A percentile compares a stretch with the other conserved stretches of the same genome.
Conservation (phyloP, 2,888 invertebrate genomes). For the Hoplodrina ambigua region DNA sequence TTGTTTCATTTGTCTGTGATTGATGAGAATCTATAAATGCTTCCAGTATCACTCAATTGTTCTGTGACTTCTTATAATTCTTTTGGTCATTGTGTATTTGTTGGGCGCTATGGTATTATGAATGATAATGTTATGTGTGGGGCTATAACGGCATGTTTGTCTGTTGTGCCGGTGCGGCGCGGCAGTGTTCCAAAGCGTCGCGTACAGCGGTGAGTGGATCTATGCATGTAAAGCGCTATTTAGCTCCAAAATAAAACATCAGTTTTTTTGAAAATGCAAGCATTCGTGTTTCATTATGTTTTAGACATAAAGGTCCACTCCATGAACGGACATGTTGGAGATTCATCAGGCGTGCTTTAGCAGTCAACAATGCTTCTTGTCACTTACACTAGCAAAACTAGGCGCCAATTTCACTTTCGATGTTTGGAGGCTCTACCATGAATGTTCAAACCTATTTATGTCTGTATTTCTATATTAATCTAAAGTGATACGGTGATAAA, state of each 20-base stretch:
- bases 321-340: constrained; percentile 80
- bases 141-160: constrained; percentile 89
- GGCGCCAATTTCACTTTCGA: constrained; percentile 55
- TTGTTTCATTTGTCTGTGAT: constrained; percentile 43
- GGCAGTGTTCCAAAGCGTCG: constrained; percentile 98
- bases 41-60: constrained; percentile 30
- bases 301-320: constrained; percentile 74
- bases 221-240: constrained; percentile 78
- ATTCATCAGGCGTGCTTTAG: constrained; percentile 75
- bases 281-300: constrained; percentile 46
- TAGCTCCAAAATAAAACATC: constrained; percentile 49
- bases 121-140: constrained; percentile 68
- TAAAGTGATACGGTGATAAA: constrained; percentile 3
- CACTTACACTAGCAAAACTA: constrained; percentile 65
- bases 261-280: constrained; percentile 40
- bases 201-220: constrained; percentile 97
- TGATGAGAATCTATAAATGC: constrained; percentile 45
- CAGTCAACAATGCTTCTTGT: constrained; percentile 72
- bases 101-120: constrained; percentile 60
- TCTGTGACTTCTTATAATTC: constrained; percentile 37
- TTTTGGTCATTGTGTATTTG: constrained; percentile 49
- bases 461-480: constrained; percentile 1
- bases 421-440: constrained; percentile 56
- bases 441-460: constrained; percentile 9
- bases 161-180: constrained; percentile 89